Conservation (phyloP, 2,888 invertebrate genomes). For the Ypsolopha sequella region DNA sequence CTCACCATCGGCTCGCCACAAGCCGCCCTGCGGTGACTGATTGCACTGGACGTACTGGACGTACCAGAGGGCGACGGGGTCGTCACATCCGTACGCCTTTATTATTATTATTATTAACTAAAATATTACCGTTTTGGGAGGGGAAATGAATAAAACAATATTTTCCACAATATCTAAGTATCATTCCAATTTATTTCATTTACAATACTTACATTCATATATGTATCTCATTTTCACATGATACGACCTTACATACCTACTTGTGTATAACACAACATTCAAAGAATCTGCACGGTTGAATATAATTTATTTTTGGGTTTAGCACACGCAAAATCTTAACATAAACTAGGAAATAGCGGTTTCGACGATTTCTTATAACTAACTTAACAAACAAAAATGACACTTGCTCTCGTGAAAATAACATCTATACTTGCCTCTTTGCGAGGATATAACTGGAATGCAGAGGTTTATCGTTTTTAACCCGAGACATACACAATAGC, state of each 20-base stretch:
- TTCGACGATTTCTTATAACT: background rate
- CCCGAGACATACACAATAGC: no score
- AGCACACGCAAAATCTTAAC: background rate
- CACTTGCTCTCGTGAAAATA: background rate
- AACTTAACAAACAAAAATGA: background rate
- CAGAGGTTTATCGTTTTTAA: no score
- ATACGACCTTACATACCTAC: slow-evolving; percentile 20
- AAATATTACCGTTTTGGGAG: no score
- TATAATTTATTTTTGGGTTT: background rate
- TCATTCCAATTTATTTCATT: slow-evolving; percentile 41
- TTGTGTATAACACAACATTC: background rate
- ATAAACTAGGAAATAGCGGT: background rate
- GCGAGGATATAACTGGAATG: no score
- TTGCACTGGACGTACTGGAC: no score
- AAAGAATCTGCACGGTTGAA: background rate
- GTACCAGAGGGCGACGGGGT: no score
- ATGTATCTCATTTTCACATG: slow-evolving; percentile 35
- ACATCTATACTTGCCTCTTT: background rate
- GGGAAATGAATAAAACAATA: slow-evolving; percentile 29
- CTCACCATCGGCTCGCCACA: no score
- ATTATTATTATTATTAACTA: no score
- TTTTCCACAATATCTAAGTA: slow-evolving; percentile 42
- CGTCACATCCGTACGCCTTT: no score
- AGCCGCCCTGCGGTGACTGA: no score
- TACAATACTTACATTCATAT: slow-evolving; percentile 15